A percentile compares a stretch with the other conserved stretches of the same genome.
These are phyloP conservation scores for Psilanteris sp. DNA, from an alignment of 1,140 invertebrate genomes.

Conservation along the genomic window DNA sequence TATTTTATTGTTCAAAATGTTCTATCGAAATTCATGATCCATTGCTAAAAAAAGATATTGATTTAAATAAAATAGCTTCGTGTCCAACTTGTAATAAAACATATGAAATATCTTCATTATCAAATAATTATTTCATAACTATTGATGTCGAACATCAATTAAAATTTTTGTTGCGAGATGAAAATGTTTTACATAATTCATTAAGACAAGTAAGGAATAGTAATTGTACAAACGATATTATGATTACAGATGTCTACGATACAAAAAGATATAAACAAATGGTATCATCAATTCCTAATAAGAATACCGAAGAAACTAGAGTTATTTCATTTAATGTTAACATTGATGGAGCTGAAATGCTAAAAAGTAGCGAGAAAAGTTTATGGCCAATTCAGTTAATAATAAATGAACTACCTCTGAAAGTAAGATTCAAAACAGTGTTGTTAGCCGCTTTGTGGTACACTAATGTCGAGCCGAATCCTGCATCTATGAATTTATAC, in stretches of 20 bases:
- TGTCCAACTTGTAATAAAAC: conserved; percentile 24
- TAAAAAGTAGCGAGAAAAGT: conserved; percentile 23
- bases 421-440: conserved; percentile 45
- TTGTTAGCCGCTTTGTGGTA: conserved; percentile 47
- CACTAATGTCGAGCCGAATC: conserved; percentile 27
- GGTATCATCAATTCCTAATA: conserved; percentile 20
- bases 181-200: conserved; percentile 28
- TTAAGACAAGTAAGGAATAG: background rate
- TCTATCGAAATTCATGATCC: conserved; percentile 16
- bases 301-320: conserved; percentile 12
- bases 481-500: conserved; percentile 43
- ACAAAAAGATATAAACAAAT: conserved; percentile 34
- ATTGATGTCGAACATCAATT: conserved; percentile 48
- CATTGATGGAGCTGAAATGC: conserved; percentile 44
- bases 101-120: conserved; percentile 20
- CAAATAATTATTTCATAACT: conserved; percentile 39
- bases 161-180: conserved; percentile 20
- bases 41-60: conserved; percentile 9
- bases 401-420: conserved; percentile 49
- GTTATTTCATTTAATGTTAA: conserved; percentile 47
- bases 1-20: conserved; percentile 46
- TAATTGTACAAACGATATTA: conserved; percentile 14
- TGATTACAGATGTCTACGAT: conserved; percentile 33
- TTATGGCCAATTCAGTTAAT: conserved; percentile 45
- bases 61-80: background rate